Conservation (phyloP, 2,888 invertebrate species). For the Eilema caniola region DNA sequence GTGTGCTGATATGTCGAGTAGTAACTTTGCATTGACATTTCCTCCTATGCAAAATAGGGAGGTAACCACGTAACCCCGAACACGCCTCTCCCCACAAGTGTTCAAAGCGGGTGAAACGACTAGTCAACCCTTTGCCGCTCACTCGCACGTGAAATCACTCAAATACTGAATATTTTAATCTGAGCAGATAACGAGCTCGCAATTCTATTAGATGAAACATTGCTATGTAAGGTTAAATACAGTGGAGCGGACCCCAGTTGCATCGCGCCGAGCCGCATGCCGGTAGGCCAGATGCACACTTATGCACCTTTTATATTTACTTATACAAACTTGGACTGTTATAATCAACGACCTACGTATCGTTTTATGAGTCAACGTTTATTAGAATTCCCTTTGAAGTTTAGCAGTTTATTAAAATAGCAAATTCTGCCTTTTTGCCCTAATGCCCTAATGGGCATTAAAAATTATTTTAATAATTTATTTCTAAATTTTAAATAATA, state of each 20-base stretch:
- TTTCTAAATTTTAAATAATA: no score
- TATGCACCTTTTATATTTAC: neutral
- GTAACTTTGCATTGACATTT: conserved; percentile 63
- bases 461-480: no score
- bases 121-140: conserved; percentile 87
- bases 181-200: conserved; percentile 87
- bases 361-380: conserved; percentile 32
- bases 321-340: conserved; percentile 8
- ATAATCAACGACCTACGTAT: conserved; percentile 31
- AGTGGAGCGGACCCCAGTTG: conserved; percentile 58
- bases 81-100: conserved; percentile 79
- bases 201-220: conserved; percentile 87
- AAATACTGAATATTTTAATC: conserved; percentile 88
- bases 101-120: conserved; percentile 85
- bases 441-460: no score
- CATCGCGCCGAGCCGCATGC: conserved; percentile 34
- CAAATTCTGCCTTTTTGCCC: neutral
- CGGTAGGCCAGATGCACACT: conserved; percentile 38
- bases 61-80: conserved; percentile 64
- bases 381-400: neutral
- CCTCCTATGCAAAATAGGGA: conserved; percentile 75
- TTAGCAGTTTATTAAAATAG: neutral
- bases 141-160: conserved; percentile 87
- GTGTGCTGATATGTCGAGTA: conserved; percentile 57
- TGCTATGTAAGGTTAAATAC: conserved; percentile 82